These are phyloP conservation scores for Anarhynchus alexandrinus DNA, from an alignment of 2,113 vertebrate species.

Conservation along the genomic window DNA sequence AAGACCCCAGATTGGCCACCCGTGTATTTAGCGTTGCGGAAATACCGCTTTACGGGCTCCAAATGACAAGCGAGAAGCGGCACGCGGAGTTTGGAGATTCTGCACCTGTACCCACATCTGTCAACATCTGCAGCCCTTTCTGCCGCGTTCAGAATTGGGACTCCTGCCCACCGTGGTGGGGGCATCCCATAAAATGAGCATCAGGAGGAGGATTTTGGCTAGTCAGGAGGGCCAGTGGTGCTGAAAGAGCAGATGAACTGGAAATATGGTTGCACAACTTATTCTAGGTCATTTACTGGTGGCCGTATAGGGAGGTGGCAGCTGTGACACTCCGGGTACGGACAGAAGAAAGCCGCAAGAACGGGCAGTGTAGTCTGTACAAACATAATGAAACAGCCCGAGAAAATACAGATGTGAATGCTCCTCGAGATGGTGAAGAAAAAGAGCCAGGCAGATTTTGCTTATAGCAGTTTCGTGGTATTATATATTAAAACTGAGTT, in stretches of 20 bases:
- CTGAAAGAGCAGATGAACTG: neutral
- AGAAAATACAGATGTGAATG: fast-evolving
- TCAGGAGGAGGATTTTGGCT: neutral
- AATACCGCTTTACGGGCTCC: fast-evolving
- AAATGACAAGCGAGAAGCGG: fast-evolving
- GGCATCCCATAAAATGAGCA: fast-evolving
- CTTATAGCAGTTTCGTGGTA: fast-evolving
- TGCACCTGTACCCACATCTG: fast-evolving
- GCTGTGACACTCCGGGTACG: fast-evolving
- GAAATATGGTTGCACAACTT: fast-evolving
- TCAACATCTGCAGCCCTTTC: fast-evolving
- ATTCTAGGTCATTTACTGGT: neutral
- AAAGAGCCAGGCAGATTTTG: neutral
- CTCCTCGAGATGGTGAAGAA: fast-evolving
- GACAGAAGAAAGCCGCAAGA: neutral
- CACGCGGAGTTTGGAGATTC: fast-evolving
- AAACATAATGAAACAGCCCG: fast-evolving
- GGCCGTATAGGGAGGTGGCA: fast-evolving
- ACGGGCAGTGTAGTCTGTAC: fast-evolving
- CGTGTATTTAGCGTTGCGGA: fast-evolving
- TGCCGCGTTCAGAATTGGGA: neutral
- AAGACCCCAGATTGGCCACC: neutral
- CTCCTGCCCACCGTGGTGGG: no score
- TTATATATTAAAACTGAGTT: fast-evolving
- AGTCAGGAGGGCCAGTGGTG: fast-evolving